phyloP scores from a whole-genome alignment of 1,140 invertebrate species.

The Drosophila nikananu region DNA sequence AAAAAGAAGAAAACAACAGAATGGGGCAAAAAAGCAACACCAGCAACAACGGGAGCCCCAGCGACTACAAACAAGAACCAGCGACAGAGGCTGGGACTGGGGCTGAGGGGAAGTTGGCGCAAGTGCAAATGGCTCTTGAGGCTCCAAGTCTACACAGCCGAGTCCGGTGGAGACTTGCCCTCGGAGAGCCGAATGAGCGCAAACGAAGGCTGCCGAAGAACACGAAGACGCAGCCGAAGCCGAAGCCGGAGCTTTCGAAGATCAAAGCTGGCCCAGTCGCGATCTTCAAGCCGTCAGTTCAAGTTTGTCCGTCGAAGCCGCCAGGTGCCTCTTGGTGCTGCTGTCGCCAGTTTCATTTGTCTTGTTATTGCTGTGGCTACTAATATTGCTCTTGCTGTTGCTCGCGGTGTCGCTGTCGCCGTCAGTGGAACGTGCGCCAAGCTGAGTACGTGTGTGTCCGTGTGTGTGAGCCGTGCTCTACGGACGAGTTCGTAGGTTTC shows the following conservation, averaged over 20 bases:
- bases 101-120: constrained; percentile 65
- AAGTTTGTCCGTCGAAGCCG: constrained; percentile 66
- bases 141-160: constrained; percentile 50
- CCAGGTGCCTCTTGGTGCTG: constrained; percentile 26
- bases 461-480: constrained; percentile 21
- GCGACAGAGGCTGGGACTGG: constrained; percentile 21
- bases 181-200: constrained; percentile 25
- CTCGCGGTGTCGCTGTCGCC: constrained; percentile 4
- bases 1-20: constrained; percentile 31
- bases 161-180: constrained; percentile 27
- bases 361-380: constrained; percentile 4
- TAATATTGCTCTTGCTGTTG: background rate
- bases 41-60: constrained; percentile 21
- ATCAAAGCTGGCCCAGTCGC: constrained; percentile 54
- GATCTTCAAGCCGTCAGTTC: constrained; percentile 74
- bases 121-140: constrained; percentile 75
- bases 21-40: constrained; percentile 12
- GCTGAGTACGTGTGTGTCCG: constrained; percentile 15
- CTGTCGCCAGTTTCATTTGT: constrained; percentile 5
- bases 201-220: constrained; percentile 17
- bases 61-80: constrained; percentile 12
- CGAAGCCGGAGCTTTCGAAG: constrained; percentile 47
- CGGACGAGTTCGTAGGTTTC: constrained; percentile 17
- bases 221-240: constrained; percentile 5
- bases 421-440: constrained; percentile 34